Percentiles rank a stretch among this genome's conserved stretches.
phyloP scores from a whole-genome alignment of 2,888 invertebrate species.

The Tetranychus piercei region DNA sequence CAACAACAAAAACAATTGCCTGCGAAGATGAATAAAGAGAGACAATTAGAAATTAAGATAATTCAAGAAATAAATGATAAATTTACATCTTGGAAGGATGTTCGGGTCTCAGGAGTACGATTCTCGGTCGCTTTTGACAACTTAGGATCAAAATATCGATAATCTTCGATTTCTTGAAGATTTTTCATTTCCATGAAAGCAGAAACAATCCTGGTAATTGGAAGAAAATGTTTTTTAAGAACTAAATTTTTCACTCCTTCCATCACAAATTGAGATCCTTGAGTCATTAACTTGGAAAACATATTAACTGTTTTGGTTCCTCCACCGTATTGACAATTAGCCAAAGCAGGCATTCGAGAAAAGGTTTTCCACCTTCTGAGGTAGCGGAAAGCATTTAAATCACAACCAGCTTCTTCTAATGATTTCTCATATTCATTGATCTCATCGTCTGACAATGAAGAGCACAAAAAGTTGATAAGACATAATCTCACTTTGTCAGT shows the following conservation, averaged over 20 bases:
- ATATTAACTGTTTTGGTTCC: constrained; percentile 91
- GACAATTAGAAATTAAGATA: neutral
- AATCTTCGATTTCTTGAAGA: constrained; percentile 61
- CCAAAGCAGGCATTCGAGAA: constrained; percentile 16
- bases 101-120: constrained; percentile 27
- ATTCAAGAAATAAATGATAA: neutral
- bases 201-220: constrained; percentile 80
- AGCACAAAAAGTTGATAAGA: constrained; percentile 73
- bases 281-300: constrained; percentile 92
- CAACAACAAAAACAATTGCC: constrained; percentile 73
- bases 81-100: constrained; percentile 41
- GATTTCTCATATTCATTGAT: constrained; percentile 64
- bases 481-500: constrained; percentile 85
- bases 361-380: constrained; percentile 63
- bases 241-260: constrained; percentile 98
- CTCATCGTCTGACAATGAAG: constrained; percentile 56
- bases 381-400: constrained; percentile 64
- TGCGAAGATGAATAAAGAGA: constrained; percentile 31
- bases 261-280: constrained; percentile 96
- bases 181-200: constrained; percentile 61
- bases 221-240: constrained; percentile 82
- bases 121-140: constrained; percentile 45
- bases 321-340: constrained; percentile 37
- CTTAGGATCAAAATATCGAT: constrained; percentile 86
- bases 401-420: constrained; percentile 59